phyloP scores from a whole-genome alignment of 2,797 vertebrate species.

The Halcyon leucocephala region DNA sequence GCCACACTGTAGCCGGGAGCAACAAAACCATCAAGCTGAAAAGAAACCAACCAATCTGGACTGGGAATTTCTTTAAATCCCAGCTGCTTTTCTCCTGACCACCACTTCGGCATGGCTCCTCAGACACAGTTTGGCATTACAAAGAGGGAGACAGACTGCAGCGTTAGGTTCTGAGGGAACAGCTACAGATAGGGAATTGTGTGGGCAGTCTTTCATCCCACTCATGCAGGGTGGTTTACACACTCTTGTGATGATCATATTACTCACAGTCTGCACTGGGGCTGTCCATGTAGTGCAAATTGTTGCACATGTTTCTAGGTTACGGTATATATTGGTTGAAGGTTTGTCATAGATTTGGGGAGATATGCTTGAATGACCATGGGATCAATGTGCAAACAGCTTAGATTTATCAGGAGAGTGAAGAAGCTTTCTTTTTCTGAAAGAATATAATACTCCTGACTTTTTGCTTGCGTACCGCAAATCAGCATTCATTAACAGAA shows the following conservation, averaged over 20 bases:
- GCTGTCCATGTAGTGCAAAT: fast-evolving
- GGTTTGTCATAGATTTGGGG: background rate
- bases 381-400: background rate
- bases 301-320: background rate
- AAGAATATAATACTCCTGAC: background rate
- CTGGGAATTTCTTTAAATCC: background rate
- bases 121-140: background rate
- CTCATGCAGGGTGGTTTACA: fast-evolving
- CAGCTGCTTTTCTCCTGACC: background rate
- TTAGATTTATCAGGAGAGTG: background rate
- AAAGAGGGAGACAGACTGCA: background rate
- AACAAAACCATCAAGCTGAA: background rate
- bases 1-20: background rate
- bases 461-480: background rate
- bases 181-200: background rate
- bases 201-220: background rate
- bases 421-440: background rate
- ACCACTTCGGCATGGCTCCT: background rate
- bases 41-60: background rate
- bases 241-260: fast-evolving
- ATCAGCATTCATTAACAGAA: background rate
- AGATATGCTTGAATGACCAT: background rate
- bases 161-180: background rate
- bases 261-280: too few species aligned
- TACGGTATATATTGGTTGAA: background rate